A percentile compares a stretch with the other conserved stretches of the same genome.
phyloP scores from a whole-genome alignment of 1,140 invertebrate species.

The Drosophila orena region DNA sequence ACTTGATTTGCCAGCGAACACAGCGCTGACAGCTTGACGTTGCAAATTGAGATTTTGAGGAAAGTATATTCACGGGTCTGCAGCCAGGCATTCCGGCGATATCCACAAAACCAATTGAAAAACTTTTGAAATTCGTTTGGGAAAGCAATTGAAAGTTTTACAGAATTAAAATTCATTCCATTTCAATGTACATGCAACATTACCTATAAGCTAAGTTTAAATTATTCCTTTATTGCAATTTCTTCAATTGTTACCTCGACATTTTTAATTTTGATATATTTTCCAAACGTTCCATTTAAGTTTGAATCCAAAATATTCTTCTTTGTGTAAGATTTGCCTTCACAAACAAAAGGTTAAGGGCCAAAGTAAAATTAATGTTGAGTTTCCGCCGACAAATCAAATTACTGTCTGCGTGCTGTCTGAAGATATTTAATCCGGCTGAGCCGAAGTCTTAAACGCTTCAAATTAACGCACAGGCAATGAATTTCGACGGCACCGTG shows the following conservation, averaged over 20 bases:
- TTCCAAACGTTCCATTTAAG: neutral
- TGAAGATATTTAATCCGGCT: slow-evolving; percentile 67
- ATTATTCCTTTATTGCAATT: too few species aligned
- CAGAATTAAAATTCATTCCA: neutral
- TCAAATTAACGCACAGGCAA: slow-evolving; percentile 73
- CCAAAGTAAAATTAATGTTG: slow-evolving; percentile 22
- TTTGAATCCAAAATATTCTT: neutral
- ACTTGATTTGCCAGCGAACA: slow-evolving; percentile 68
- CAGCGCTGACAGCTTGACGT: slow-evolving; percentile 65
- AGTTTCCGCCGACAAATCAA: slow-evolving; percentile 61
- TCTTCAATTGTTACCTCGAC: too few species aligned
- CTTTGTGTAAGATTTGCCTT: neutral
- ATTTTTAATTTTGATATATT: too few species aligned
- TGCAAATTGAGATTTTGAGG: slow-evolving; percentile 34
- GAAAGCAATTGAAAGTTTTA: neutral
- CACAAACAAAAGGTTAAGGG: slow-evolving; percentile 12
- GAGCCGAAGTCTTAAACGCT: slow-evolving; percentile 52
- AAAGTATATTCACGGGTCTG: slow-evolving; percentile 3
- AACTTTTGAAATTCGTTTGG: neutral
- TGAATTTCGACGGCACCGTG: slow-evolving; percentile 45
- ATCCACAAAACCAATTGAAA: neutral
- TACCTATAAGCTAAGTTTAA: too few species aligned
- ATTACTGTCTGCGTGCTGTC: slow-evolving; percentile 75
- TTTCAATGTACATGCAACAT: too few species aligned
- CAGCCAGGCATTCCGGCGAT: neutral